phyloP scores from a whole-genome alignment of 2,113 vertebrate genomes.

The Hepsetus odoe region DNA sequence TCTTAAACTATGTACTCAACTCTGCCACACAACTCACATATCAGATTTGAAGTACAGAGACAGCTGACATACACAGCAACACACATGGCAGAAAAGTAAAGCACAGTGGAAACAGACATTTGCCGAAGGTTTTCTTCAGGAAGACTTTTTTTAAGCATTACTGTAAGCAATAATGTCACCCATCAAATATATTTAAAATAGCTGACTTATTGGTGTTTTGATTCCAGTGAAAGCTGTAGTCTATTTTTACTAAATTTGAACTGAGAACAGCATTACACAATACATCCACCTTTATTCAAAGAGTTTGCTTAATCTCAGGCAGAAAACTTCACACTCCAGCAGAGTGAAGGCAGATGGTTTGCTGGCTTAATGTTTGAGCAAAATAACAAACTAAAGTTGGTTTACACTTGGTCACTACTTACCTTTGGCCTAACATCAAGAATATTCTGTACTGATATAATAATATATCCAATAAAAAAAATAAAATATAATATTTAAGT shows the following conservation, averaged over 20 bases:
- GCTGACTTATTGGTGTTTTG: background rate
- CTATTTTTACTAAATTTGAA: background rate
- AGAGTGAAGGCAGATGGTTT: background rate
- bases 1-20: background rate
- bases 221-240: too few species aligned
- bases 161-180: background rate
- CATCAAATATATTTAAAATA: background rate
- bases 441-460: too few species aligned
- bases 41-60: background rate
- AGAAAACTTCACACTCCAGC: background rate
- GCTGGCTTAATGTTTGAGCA: conserved; percentile 21
- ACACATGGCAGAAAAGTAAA: background rate
- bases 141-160: background rate
- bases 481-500: too few species aligned
- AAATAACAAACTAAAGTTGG: background rate
- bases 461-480: too few species aligned
- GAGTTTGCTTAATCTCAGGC: background rate
- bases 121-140: background rate
- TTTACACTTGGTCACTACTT: background rate
- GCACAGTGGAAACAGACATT: background rate
- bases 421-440: background rate
- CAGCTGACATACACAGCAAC: background rate
- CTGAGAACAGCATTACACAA: background rate
- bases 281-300: background rate
- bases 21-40: background rate